Percentiles rank a stretch among this genome's conserved stretches.
These are phyloP conservation scores for Cyanoderma ruficeps DNA, from an alignment of 2,113 vertebrate species.

Conservation along the genomic window DNA sequence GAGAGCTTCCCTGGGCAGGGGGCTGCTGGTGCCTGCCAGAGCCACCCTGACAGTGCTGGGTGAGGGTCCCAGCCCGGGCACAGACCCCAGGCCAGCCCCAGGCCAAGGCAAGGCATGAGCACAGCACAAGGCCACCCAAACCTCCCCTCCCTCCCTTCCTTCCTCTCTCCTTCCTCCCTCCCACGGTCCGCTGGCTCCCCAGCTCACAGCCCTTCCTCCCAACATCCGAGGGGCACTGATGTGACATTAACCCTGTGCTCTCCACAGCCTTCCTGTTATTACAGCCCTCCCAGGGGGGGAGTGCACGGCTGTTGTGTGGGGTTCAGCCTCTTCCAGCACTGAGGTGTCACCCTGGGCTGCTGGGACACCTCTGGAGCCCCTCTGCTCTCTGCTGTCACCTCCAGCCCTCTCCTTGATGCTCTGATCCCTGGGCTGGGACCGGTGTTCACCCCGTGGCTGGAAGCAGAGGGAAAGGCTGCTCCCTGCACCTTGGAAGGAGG, in stretches of 20 bases:
- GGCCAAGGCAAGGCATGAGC: not conserved
- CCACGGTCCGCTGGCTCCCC: not conserved
- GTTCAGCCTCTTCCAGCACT: not conserved
- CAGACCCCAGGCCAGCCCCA: not conserved
- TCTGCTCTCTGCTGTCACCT: not conserved
- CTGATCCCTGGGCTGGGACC: not conserved
- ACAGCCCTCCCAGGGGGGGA: not conserved
- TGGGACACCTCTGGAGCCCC: not conserved
- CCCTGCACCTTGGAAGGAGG: not conserved
- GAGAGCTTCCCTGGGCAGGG: not conserved
- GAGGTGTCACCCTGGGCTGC: not conserved
- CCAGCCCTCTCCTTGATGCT: not conserved
- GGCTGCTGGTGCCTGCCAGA: not conserved
- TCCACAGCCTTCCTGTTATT: not conserved
- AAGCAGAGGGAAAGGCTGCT: not conserved
- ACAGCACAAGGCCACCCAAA: not conserved
- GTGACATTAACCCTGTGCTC: not conserved
- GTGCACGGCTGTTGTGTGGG: not conserved
- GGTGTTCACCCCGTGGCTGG: not conserved
- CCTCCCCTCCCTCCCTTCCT: not conserved
- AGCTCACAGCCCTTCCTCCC: not conserved
- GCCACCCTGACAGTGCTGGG: rapidly evolving
- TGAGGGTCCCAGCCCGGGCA: not conserved
- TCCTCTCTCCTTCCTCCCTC: not conserved
- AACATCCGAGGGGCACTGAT: not conserved